Conservation (phyloP, 2,888 invertebrate genomes). For the Nezara viridula region DNA sequence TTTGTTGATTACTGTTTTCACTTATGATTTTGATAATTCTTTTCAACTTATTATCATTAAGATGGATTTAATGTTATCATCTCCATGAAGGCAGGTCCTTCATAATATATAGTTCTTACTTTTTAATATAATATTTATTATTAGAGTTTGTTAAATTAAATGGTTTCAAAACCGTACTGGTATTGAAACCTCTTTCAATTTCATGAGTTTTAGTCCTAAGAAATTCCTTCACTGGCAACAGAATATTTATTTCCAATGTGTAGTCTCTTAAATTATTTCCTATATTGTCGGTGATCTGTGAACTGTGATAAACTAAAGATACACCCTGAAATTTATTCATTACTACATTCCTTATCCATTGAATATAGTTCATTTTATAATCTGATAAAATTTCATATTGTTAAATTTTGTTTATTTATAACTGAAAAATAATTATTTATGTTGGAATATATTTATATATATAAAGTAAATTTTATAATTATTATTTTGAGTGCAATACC, state of each 20-base stretch:
- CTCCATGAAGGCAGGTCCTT: no score
- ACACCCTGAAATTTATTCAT: neutral
- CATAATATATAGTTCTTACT: no score
- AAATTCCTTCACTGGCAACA: neutral
- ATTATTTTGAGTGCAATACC: neutral
- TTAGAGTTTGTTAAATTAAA: neutral
- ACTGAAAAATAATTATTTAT: neutral
- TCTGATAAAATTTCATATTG: neutral
- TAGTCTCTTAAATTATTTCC: neutral
- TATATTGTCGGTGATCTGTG: neutral
- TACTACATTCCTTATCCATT: neutral
- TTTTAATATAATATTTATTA: neutral
- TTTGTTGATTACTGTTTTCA: neutral
- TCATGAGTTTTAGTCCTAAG: neutral
- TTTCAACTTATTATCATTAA: neutral
- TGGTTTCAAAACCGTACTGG: neutral
- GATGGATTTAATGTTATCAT: neutral
- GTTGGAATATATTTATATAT: constrained; percentile 12
- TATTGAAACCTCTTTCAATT: neutral
- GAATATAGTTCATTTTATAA: neutral
- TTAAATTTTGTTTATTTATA: neutral
- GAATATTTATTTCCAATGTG: neutral
- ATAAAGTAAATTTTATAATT: neutral
- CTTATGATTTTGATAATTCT: neutral
- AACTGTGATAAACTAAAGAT: neutral